phyloP scores from a whole-genome alignment of 2,888 invertebrate species.

The Arctia plantaginis region DNA sequence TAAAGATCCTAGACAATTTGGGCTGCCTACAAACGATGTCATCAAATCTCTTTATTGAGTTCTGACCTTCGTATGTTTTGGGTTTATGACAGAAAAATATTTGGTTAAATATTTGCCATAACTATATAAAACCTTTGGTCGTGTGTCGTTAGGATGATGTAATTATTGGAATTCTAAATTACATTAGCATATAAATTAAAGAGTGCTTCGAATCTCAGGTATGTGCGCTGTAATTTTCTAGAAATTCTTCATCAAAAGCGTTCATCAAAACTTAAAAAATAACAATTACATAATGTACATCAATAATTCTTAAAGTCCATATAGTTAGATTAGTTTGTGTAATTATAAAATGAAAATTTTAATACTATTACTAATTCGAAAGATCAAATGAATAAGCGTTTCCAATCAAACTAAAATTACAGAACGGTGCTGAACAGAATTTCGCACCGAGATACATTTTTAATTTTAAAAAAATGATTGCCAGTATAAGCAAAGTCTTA shows the following conservation, averaged over 20 bases:
- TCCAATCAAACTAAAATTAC: too few species aligned
- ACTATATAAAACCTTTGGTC: slow-evolving; percentile 13
- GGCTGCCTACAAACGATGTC: slow-evolving; percentile 25
- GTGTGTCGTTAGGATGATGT: slow-evolving; percentile 8
- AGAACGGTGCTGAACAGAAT: too few species aligned
- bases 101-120: slow-evolving; percentile 31
- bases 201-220: slow-evolving; percentile 9
- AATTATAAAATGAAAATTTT: neutral
- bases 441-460: too few species aligned
- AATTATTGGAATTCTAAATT: slow-evolving; percentile 21
- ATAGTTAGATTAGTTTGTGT: neutral
- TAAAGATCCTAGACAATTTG: slow-evolving; percentile 31
- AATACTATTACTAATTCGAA: too few species aligned
- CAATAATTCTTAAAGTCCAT: neutral
- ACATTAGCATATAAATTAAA: slow-evolving; percentile 23
- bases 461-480: too few species aligned
- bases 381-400: too few species aligned
- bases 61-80: slow-evolving; percentile 27
- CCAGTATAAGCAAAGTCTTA: too few species aligned
- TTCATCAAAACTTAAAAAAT: neutral
- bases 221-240: neutral
- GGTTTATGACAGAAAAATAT: slow-evolving; percentile 24
- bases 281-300: neutral
- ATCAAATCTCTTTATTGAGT: slow-evolving; percentile 34
- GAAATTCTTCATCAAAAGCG: neutral